Conservation (phyloP, 2,888 invertebrate species). For the Frankliniella intonsa region DNA sequence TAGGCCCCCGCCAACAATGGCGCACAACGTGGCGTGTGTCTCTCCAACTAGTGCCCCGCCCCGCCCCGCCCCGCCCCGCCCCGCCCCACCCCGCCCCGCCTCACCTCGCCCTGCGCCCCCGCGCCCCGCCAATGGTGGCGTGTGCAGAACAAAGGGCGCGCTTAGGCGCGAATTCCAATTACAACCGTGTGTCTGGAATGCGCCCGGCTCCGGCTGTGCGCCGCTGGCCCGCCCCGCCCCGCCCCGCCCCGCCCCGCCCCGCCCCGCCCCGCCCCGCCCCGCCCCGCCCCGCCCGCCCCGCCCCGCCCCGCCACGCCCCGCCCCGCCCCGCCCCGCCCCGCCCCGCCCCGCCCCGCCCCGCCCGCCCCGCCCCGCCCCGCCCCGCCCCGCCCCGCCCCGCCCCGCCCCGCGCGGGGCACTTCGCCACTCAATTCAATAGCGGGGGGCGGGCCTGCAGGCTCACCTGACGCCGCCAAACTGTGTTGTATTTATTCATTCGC, state of each 20-base stretch:
- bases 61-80: neutral
- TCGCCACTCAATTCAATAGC: conserved; percentile 20
- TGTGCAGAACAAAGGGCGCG: conserved; percentile 3
- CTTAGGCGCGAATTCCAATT: conserved; percentile 25
- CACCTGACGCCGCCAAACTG: neutral
- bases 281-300: too few species aligned
- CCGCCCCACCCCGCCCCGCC: neutral
- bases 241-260: too few species aligned
- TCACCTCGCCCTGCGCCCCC: neutral
- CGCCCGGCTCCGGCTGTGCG: neutral
- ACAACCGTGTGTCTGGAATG: conserved; percentile 24
- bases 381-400: too few species aligned
- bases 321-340: neutral
- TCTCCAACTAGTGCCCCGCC: too few species aligned
- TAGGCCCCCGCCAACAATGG: neutral
- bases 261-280: too few species aligned
- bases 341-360: neutral
- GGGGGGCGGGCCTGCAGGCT: neutral
- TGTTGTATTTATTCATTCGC: conserved; percentile 27
- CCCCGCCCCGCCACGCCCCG: neutral
- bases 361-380: too few species aligned
- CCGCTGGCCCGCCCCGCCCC: neutral
- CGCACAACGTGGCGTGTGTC: neutral
- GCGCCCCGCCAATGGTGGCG: conserved; percentile 1
- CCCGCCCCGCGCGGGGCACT: too few species aligned